Conservation (phyloP, 2,797 vertebrate species). For the Pipistrellus pipistrellus region DNA sequence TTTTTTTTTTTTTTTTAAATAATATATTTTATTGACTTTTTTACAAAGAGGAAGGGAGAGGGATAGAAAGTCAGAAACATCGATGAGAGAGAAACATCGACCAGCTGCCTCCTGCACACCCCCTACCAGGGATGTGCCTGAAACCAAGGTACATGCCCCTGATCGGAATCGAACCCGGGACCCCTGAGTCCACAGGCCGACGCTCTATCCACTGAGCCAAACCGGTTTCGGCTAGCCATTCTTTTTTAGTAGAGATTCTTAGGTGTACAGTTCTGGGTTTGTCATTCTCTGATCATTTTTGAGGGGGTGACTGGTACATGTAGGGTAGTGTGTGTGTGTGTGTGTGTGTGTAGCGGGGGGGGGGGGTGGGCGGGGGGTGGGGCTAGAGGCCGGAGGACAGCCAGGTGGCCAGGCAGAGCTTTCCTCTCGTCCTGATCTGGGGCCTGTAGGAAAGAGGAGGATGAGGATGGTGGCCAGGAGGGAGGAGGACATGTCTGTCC, state of each 20-base stretch:
- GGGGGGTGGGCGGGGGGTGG: neutral
- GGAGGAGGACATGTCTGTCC: neutral
- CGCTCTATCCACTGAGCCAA: no score
- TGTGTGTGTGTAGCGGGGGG: neutral
- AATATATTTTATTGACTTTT: no score
- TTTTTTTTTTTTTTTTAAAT: neutral
- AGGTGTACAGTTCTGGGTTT: neutral
- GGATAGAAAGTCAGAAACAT: no score
- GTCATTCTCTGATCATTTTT: neutral
- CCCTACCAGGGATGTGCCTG: no score
- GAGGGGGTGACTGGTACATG: neutral
- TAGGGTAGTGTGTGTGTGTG: neutral
- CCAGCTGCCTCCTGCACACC: no score
- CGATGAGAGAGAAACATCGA: no score
- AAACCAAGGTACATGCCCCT: no score
- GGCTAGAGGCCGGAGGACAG: neutral
- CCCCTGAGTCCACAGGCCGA: no score
- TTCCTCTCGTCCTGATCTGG: neutral
- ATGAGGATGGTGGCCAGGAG: neutral
- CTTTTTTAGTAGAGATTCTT: neutral
- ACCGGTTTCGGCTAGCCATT: neutral
- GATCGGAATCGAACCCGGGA: no score
- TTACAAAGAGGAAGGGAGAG: no score
- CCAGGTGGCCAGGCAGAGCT: neutral
- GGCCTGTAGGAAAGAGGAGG: neutral